These are phyloP conservation scores for Vesta saturnalis DNA, from an alignment of 2,888 invertebrate genomes.

Conservation along the genomic window DNA sequence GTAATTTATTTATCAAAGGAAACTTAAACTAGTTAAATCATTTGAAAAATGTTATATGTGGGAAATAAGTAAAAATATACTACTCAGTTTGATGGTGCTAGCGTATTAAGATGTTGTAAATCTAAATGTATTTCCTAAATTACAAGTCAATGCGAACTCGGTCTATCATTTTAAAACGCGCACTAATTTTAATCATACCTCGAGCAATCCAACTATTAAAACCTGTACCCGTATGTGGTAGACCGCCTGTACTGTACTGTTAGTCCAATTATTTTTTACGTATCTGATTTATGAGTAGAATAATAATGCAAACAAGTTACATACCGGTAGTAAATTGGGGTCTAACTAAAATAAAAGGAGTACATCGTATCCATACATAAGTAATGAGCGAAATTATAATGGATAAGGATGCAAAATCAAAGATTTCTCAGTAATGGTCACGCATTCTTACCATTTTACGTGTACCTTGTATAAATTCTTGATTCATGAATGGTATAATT, in stretches of 20 bases:
- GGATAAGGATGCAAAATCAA: constrained; percentile 3
- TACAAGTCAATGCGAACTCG: constrained; percentile 41
- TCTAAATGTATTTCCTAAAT: constrained; percentile 42
- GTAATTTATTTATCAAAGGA: constrained; percentile 18
- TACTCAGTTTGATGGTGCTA: too few relatives aligned
- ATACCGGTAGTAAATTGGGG: constrained; percentile 25
- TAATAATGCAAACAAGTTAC: constrained; percentile 32
- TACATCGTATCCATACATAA: constrained; percentile 19
- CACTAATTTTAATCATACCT: constrained; percentile 44
- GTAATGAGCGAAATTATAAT: constrained; percentile 5
- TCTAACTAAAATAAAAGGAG: constrained; percentile 12
- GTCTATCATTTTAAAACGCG: constrained; percentile 38
- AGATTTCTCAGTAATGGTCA: not conserved
- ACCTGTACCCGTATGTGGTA: constrained; percentile 39
- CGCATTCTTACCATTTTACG: too few relatives aligned
- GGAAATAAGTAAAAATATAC: too few relatives aligned
- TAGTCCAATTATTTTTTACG: constrained; percentile 45
- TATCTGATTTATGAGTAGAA: constrained; percentile 43
- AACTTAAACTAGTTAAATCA: too few relatives aligned
- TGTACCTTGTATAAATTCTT: too few relatives aligned
- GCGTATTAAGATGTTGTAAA: constrained; percentile 32
- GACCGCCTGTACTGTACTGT: constrained; percentile 40
- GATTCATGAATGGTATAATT: too few relatives aligned
- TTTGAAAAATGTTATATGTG: too few relatives aligned
- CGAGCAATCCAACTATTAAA: constrained; percentile 40